Evolutionary conservation across 1,140 invertebrate species (phyloP), one percentile per base, ranked within the genome.

Genomic region (Ephestia elutella): DNA sequence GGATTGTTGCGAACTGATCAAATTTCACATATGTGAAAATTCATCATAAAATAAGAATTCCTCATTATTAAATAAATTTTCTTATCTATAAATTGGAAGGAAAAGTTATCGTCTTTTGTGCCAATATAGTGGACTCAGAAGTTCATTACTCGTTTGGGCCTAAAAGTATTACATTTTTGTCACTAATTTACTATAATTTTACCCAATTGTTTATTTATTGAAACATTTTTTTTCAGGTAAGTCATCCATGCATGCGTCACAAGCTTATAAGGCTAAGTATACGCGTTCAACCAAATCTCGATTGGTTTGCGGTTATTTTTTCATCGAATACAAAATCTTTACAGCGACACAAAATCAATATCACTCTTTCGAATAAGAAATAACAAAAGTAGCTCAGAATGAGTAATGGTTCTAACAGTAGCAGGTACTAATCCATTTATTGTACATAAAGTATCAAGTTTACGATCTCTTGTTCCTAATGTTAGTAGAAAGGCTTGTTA

Each of bases 211-310:
- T 5, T 32, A 11, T 32, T 32, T 10, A 32, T 32, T 32, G 30
- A 32, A 32, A 32, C 9, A 1, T 61, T 66, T 55, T 63, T 59
- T 72, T 72, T 62, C 70, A 72, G 70, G 70, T 72, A 72, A 72
- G 70, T 72, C 20, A 25, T 35, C 35, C 48, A 8, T 10, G 30
- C 11, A 32, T 32, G 11, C 30, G 7, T 32, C 30, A 44, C 5
- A 2, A 10, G n/a, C 38, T 15, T 15, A 17, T 3, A 1, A n/a
- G 10, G 38, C 38, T 44, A n/a, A 44, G 38, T 44, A 17, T 11
- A 10, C 21, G n/a, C n/a, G n/a, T 25, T 25, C 7, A 3, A 25
- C 21, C 21, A 25, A 25, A 3, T 11, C 9, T 32, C 13, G 13
- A 44, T 44, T 15, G 15, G n/a, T 32, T 11, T 32, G 11, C 11